These are phyloP conservation scores for Numenius arquata DNA, from an alignment of 2,113 vertebrate species.

Conservation along the genomic window DNA sequence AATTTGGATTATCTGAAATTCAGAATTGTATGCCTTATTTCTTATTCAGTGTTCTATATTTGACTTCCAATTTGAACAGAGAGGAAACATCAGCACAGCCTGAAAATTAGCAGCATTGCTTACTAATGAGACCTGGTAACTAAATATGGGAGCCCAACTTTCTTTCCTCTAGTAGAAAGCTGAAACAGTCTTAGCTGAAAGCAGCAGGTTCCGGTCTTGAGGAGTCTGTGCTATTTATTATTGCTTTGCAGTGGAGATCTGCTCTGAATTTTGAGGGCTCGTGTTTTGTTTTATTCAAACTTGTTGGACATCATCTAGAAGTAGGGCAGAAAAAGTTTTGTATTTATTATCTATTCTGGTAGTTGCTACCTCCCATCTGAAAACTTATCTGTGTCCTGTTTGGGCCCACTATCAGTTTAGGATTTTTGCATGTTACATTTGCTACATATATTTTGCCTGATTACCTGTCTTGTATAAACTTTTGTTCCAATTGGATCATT, in stretches of 20 bases:
- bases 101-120: neutral
- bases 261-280: neutral
- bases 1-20: neutral
- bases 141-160: neutral
- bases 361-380: neutral
- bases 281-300: neutral
- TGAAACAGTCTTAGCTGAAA: constrained; percentile 4
- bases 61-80: neutral
- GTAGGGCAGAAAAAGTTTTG: neutral
- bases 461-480: neutral
- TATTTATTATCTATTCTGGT: neutral
- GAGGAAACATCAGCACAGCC: neutral
- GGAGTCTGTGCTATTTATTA: neutral
- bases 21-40: neutral
- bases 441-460: neutral
- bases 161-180: neutral
- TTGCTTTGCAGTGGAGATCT: neutral
- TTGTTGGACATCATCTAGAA: neutral
- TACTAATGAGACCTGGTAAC: neutral
- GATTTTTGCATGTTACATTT: neutral
- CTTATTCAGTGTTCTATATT: neutral
- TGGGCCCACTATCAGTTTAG: neutral
- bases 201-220: neutral
- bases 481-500: neutral
- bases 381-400: neutral